phyloP scores from a whole-genome alignment of 2,797 vertebrate genomes.

The Brachyalestes nurse region DNA sequence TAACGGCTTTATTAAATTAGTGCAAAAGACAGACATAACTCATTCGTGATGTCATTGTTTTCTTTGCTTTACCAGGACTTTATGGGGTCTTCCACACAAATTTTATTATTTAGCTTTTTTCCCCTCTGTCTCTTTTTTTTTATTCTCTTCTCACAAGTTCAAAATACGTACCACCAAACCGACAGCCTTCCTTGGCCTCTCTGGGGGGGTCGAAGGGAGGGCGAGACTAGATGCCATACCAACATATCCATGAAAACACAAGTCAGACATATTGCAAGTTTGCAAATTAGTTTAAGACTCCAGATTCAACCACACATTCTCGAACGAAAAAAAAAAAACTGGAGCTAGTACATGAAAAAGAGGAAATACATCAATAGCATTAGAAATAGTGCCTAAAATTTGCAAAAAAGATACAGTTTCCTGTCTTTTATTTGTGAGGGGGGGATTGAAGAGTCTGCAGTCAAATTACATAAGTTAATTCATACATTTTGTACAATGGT shows the following conservation, averaged over 20 bases:
- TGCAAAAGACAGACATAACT: slow-evolving; percentile 87
- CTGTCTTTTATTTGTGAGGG: slow-evolving; percentile 66
- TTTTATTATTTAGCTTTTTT: slow-evolving; percentile 32
- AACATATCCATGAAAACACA: slow-evolving; percentile 66
- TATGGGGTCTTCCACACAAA: slow-evolving; percentile 70
- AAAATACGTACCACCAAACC: slow-evolving; percentile 71
- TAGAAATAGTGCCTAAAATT: slow-evolving; percentile 78
- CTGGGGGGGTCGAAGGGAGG: slow-evolving; percentile 58
- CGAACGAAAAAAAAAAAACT: slow-evolving; percentile 50
- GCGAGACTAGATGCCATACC: slow-evolving; percentile 59
- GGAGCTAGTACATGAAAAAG: slow-evolving; percentile 72
- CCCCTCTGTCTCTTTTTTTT: slow-evolving; percentile 46
- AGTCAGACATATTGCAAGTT: slow-evolving; percentile 59
- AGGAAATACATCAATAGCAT: slow-evolving; percentile 77
- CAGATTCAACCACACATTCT: slow-evolving; percentile 64
- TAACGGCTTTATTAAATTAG: slow-evolving; percentile 89
- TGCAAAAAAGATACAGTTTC: slow-evolving; percentile 66
- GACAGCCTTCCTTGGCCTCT: slow-evolving; percentile 66
- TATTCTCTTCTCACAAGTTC: slow-evolving; percentile 65
- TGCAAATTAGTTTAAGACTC: slow-evolving; percentile 65
- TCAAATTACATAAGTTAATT: slow-evolving; percentile 85
- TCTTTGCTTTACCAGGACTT: slow-evolving; percentile 69
- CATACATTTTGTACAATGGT: slow-evolving; percentile 84
- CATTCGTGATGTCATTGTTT: slow-evolving; percentile 82
- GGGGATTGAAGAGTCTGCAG: slow-evolving; percentile 74